Percentiles rank a stretch among this genome's conserved stretches.
These are phyloP conservation scores for Trinectes maculatus DNA, from an alignment of 2,113 vertebrate genomes.

Conservation along the genomic window DNA sequence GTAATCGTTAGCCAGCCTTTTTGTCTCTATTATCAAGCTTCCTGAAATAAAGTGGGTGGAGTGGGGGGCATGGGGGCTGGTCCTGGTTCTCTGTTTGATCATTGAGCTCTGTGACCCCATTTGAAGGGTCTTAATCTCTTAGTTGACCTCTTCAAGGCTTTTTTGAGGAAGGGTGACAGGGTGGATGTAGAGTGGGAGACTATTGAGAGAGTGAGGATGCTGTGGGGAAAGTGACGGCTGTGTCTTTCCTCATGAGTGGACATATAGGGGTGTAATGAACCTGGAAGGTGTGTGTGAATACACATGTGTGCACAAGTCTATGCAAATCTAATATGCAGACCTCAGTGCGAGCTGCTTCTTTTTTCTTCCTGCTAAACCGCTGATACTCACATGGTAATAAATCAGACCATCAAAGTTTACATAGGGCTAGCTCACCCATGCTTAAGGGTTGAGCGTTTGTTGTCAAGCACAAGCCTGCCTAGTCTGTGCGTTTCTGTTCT, in stretches of 20 bases:
- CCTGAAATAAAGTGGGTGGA: constrained; percentile 74
- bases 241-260: constrained; percentile 88
- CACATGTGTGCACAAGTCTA: constrained; percentile 14
- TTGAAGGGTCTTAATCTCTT: constrained; percentile 86
- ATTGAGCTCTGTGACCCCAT: constrained; percentile 92
- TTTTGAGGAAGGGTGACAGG: constrained; percentile 81
- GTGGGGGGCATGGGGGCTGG: constrained; percentile 42
- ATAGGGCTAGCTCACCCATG: constrained; percentile 1
- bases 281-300: constrained; percentile 60
- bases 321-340: constrained; percentile 13
- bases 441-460: background rate
- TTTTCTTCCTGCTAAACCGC: background rate
- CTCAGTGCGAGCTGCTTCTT: constrained; percentile 7
- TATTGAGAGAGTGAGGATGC: constrained; percentile 53
- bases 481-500: constrained; percentile 2
- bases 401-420: constrained; percentile 22
- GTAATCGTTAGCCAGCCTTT: constrained; percentile 72
- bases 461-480: constrained; percentile 14
- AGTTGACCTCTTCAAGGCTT: constrained; percentile 88
- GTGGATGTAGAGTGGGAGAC: constrained; percentile 77
- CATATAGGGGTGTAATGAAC: constrained; percentile 84
- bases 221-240: constrained; percentile 55
- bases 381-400: background rate
- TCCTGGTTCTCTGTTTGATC: constrained; percentile 88
- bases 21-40: constrained; percentile 78